Evolutionary conservation across 2,888 invertebrate genomes (phyloP).

Genomic region (Mantis religiosa): DNA sequence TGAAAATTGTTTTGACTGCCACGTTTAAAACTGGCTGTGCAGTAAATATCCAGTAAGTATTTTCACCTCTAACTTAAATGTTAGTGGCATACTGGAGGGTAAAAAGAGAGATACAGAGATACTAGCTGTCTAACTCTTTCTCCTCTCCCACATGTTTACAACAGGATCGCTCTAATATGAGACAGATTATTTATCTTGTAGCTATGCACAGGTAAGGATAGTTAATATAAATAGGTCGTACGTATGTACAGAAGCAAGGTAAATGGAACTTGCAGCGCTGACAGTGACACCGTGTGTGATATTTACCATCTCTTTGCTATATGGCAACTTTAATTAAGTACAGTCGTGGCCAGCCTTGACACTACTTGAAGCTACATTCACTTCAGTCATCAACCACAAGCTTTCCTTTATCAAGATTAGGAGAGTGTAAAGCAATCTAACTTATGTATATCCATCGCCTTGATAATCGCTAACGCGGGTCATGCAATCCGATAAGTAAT

Average conservation of each 20-base stretch:
- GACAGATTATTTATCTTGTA: too few relatives aligned
- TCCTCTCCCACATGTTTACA: too few relatives aligned
- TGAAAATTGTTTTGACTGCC: too few relatives aligned
- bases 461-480: not conserved
- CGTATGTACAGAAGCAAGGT: not conserved
- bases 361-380: not conserved
- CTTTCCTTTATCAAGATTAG: not conserved
- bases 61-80: too few relatives aligned
- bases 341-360: not conserved
- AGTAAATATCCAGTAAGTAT: too few relatives aligned
- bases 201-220: too few relatives aligned
- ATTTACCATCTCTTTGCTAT: not conserved
- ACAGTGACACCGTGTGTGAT: not conserved
- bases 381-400: not conserved
- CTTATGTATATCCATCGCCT: not conserved
- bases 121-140: too few relatives aligned
- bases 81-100: too few relatives aligned
- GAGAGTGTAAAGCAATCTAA: not conserved
- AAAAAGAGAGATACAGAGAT: too few relatives aligned
- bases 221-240: too few relatives aligned
- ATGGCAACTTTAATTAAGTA: not conserved
- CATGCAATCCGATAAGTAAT: not conserved
- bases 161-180: too few relatives aligned
- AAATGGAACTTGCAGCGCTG: not conserved
- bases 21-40: too few relatives aligned